Evolutionary conservation across 2,113 vertebrate species (phyloP), one percentile per base, ranked within the genome.

Genomic region (Oostethus manadensis): DNA sequence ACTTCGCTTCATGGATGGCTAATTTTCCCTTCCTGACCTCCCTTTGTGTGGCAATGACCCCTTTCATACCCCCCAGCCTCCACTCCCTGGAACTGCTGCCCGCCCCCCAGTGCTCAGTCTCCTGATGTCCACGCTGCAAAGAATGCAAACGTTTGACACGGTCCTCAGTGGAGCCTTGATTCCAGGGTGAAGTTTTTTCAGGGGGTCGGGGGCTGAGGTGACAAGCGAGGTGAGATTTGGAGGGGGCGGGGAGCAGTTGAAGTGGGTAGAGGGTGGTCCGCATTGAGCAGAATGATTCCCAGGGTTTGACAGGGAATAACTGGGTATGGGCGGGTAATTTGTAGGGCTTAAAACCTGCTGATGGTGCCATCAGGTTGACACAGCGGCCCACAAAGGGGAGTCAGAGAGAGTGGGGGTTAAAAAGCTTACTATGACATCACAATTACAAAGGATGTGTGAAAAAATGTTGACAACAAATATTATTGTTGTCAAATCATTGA

Each of bases 11-110:
- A 94, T 87, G 93, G 93, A 90, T 92, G 86, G 90, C 93, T 94
- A 94, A 93, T 94, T 94, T 92, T 91, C 89, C 89, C 54, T 85
- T 88, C 57, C 79, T 92, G 93, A 94, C 93, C 94, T 88, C 70
- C 88, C 89, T 88, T 94, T 96, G 92, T 95, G 81, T 48, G 66
- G 77, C 42, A 85, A 59, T 75, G 92, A 93, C 93, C 93, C 91
- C 76, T 91, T 79, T 75, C 70, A 74, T 68, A 67, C 68, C 57
- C 64, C 70, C 56, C 67, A 67, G 62, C 67, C 60, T 73, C 74
- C 44, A 73, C 65, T 87, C 73, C 74, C 44, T 66, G 63, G 56
- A 68, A 84, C 60, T 64, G 79, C 79, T 72, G 62, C 59, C 60
- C 65, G 43, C 70, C 76, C 40, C 64, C 59, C 51, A 23, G 40